Evolutionary conservation across 2,113 vertebrate genomes (phyloP).

Genomic region (Martes martes): DNA sequence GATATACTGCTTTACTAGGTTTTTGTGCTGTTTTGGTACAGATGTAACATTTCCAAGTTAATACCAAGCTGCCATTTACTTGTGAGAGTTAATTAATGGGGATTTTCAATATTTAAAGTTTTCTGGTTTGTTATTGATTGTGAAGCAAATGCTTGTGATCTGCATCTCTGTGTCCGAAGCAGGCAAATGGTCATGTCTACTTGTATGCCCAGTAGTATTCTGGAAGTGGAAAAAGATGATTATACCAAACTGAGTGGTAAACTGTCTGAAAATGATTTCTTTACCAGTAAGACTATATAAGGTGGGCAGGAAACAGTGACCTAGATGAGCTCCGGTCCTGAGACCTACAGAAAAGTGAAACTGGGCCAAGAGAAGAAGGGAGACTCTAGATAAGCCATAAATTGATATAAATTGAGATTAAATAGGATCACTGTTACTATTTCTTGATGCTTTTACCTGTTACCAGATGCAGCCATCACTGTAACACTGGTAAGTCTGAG

Average conservation of each 20-base stretch:
- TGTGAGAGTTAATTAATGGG: slow-evolving; percentile 1
- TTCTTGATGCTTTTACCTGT: neutral
- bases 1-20: slow-evolving; percentile 62
- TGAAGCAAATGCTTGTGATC: neutral
- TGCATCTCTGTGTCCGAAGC: neutral
- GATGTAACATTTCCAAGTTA: slow-evolving; percentile 44
- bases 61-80: neutral
- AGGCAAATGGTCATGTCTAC: neutral
- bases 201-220: neutral
- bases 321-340: neutral
- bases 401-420: neutral
- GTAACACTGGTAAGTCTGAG: slow-evolving; percentile 49
- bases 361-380: neutral
- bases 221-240: neutral
- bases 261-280: slow-evolving; percentile 2
- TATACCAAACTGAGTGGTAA: neutral
- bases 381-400: neutral
- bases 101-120: neutral
- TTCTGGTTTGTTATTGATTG: neutral
- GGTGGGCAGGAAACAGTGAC: neutral
- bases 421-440: neutral
- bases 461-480: neutral
- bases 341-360: slow-evolving; percentile 10
- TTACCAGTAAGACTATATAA: neutral
- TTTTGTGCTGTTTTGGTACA: slow-evolving; percentile 39